phyloP scores from a whole-genome alignment of 2,113 vertebrate genomes.

The Syrmaticus mikado region DNA sequence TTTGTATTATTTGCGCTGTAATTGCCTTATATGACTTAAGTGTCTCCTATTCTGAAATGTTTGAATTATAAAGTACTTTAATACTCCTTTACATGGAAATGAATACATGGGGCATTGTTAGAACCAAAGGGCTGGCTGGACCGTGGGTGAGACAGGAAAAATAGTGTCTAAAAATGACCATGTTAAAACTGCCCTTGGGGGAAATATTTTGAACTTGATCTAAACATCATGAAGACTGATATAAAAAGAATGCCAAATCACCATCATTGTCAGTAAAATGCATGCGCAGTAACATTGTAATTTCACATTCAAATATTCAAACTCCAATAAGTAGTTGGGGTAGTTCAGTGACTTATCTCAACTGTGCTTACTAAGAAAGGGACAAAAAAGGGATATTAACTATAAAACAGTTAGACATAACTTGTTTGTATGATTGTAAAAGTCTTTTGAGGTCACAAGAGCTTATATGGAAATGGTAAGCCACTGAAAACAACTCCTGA shows the following conservation, averaged over 20 bases:
- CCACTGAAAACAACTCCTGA: neutral
- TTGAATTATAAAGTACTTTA: neutral
- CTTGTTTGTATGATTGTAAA: neutral
- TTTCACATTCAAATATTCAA: neutral
- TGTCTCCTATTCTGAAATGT: neutral
- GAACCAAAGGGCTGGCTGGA: neutral
- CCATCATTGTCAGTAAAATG: neutral
- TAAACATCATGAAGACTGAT: neutral
- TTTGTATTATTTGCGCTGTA: neutral
- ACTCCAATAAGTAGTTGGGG: neutral
- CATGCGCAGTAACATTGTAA: neutral
- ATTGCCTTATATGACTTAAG: neutral
- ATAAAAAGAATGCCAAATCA: slow-evolving; percentile 3
- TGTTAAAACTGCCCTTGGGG: neutral
- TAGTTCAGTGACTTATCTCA: neutral
- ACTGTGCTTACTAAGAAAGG: neutral
- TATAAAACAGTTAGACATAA: neutral
- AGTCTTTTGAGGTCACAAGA: neutral
- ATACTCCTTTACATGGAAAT: slow-evolving; percentile 4
- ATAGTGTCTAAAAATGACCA: neutral
- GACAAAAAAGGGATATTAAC: neutral
- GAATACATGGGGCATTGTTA: neutral
- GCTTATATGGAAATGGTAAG: neutral
- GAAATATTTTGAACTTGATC: slow-evolving; percentile 17
- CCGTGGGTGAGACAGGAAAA: neutral